These are phyloP conservation scores for Apis dorsata DNA, from an alignment of 1,140 invertebrate species.

Conservation along the genomic window DNA sequence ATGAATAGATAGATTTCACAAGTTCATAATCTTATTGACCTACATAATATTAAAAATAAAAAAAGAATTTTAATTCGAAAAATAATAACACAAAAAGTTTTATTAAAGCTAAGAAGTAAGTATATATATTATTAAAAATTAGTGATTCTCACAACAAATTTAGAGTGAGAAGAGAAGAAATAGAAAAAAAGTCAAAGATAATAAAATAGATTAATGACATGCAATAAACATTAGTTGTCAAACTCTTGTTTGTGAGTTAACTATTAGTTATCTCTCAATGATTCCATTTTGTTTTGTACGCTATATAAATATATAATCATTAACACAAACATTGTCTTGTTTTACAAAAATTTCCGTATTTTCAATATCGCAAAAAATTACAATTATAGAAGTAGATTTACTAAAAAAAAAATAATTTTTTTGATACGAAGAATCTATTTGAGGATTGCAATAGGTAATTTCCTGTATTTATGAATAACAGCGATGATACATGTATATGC, in stretches of 20 bases:
- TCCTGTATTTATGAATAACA: background rate
- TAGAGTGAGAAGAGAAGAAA: too few relatives aligned
- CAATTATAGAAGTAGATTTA: too few relatives aligned
- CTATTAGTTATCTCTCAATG: conserved; percentile 15
- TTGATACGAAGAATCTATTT: background rate
- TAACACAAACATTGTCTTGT: background rate
- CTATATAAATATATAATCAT: background rate
- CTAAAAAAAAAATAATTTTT: background rate
- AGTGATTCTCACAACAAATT: background rate
- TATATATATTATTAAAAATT: background rate
- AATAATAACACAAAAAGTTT: background rate
- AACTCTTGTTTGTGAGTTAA: conserved; percentile 6
- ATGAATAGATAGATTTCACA: background rate
- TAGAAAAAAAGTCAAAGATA: background rate
- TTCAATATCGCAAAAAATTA: background rate
- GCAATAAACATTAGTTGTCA: conserved; percentile 40
- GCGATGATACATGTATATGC: background rate
- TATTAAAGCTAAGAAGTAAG: background rate
- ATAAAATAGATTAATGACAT: conserved; percentile 11
- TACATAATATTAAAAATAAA: background rate
- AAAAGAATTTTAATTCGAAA: background rate
- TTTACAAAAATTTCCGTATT: background rate
- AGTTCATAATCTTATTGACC: background rate
- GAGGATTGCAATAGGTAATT: background rate
- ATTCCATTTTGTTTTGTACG: conserved; percentile 9